These are phyloP conservation scores for Pelusios castaneus DNA, from an alignment of 2,113 vertebrate genomes.

Conservation along the genomic window DNA sequence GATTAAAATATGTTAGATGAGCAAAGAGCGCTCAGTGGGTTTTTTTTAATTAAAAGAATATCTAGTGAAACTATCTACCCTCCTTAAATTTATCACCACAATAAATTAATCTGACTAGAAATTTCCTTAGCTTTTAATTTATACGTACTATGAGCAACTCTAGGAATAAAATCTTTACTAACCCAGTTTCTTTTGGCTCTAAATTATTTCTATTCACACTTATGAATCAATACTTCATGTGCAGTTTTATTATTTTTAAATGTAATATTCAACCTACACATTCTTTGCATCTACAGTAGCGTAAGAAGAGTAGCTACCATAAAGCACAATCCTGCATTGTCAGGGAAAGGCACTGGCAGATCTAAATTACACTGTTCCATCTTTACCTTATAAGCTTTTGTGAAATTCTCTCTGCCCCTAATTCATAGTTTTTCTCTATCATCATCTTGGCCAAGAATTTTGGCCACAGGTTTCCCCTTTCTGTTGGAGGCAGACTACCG, in stretches of 20 bases:
- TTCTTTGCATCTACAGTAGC: neutral
- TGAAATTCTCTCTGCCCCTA: neutral
- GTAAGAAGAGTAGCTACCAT: neutral
- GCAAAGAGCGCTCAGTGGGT: neutral
- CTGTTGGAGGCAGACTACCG: neutral
- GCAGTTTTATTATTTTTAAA: neutral
- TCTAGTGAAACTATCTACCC: neutral
- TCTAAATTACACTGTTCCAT: neutral
- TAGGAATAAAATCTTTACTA: neutral
- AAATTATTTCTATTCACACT: neutral
- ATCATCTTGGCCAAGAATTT: neutral
- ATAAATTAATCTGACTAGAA: neutral
- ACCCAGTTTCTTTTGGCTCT: neutral
- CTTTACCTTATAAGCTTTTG: neutral
- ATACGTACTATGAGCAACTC: neutral
- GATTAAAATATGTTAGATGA: neutral
- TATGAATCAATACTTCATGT: neutral
- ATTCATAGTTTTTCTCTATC: neutral
- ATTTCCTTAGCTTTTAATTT: neutral
- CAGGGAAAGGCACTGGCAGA: neutral
- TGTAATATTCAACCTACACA: neutral
- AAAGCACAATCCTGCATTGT: neutral
- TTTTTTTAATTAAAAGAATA: neutral
- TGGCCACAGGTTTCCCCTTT: neutral
- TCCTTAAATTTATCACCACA: neutral